Conservation (phyloP, 1,140 invertebrate species). For the Apis dorsata region DNA sequence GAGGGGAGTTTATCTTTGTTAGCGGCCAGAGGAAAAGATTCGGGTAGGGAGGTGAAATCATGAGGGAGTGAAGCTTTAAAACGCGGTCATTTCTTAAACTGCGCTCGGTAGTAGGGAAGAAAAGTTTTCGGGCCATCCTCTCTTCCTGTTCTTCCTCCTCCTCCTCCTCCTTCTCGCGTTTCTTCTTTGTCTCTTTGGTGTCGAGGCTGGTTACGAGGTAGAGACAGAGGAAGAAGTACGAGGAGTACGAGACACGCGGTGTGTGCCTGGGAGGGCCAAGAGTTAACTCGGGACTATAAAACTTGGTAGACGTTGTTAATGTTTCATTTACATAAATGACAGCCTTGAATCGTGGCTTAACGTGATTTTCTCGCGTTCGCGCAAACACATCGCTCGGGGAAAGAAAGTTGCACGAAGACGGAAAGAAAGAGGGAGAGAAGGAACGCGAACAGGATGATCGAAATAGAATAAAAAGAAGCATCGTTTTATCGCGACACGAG, state of each 20-base stretch:
- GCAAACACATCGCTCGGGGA: conserved; percentile 26
- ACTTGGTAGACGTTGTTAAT: conserved; percentile 68
- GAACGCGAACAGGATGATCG: too few species aligned
- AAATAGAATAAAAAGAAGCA: too few species aligned
- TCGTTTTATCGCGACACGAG: not conserved
- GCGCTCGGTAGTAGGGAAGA: not conserved
- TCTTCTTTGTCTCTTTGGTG: not conserved
- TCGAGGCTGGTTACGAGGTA: not conserved
- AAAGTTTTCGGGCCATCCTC: conserved; percentile 19
- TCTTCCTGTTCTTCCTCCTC: not conserved
- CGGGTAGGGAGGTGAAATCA: conserved; percentile 33
- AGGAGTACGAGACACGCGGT: not conserved
- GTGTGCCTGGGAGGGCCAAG: conserved; percentile 26
- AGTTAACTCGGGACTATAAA: conserved; percentile 62
- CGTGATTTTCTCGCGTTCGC: conserved; percentile 54
- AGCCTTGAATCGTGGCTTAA: conserved; percentile 53
- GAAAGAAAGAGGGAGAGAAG: too few species aligned
- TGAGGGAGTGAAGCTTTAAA: conserved; percentile 62
- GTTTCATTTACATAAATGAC: conserved; percentile 65
- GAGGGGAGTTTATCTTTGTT: conserved; percentile 51
- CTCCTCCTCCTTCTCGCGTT: too few species aligned
- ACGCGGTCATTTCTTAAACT: conserved; percentile 64
- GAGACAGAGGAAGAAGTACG: not conserved
- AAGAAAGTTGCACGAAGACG: conserved; percentile 27
- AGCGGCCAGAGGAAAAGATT: conserved; percentile 21